Evolutionary conservation across 2,797 vertebrate species (phyloP).

Genomic region (Meriones psammophilus): DNA sequence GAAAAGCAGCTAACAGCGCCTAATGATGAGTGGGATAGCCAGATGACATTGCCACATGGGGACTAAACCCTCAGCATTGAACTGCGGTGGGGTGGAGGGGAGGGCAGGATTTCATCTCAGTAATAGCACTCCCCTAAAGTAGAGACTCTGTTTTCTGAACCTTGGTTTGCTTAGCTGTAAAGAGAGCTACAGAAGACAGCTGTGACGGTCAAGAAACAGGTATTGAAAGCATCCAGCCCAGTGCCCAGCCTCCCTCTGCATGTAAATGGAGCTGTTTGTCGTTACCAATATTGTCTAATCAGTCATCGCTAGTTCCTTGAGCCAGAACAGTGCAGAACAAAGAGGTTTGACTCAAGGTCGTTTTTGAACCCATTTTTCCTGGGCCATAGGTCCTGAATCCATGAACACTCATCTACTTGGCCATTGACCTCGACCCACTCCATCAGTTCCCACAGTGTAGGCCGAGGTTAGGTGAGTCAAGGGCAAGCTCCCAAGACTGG

Average conservation of each 20-base stretch:
- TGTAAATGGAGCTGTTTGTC: neutral
- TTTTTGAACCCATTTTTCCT: slow-evolving; percentile 47
- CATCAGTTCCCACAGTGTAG: neutral
- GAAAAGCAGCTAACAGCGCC: neutral
- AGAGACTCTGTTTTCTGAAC: neutral
- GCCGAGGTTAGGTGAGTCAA: slow-evolving; percentile 1
- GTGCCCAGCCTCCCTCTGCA: neutral
- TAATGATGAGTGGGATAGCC: neutral
- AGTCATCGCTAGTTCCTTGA: neutral
- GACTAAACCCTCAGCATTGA: neutral
- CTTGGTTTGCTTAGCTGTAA: neutral
- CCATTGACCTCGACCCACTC: neutral
- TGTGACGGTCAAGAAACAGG: neutral
- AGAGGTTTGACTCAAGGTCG: neutral
- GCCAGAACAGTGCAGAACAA: neutral
- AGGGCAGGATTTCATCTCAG: neutral
- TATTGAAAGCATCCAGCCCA: neutral
- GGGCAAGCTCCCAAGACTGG: neutral
- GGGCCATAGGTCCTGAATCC: neutral
- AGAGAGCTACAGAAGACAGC: neutral
- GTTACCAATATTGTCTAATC: neutral
- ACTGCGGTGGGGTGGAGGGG: neutral
- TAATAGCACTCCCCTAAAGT: neutral
- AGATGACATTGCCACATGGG: too few relatives aligned
- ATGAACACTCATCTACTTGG: slow-evolving; percentile 26